Percentiles rank a stretch among this genome's conserved stretches.
These are phyloP conservation scores for Recurvirostra avosetta DNA, from an alignment of 2,113 vertebrate genomes.

Conservation along the genomic window DNA sequence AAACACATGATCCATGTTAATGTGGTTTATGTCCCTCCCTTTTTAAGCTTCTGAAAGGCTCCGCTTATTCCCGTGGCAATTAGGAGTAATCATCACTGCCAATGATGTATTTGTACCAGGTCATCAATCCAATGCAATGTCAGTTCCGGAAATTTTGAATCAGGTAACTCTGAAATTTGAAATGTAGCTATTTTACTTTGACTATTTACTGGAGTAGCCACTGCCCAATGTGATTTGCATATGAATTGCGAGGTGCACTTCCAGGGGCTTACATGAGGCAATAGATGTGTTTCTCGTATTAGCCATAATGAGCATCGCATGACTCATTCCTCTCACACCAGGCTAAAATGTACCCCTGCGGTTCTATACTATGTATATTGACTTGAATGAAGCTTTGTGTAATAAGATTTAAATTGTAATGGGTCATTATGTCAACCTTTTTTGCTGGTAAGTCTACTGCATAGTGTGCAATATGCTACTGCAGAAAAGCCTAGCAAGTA, in stretches of 20 bases:
- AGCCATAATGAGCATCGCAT: neutral
- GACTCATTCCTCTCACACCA: slow-evolving; percentile 3
- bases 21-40: neutral
- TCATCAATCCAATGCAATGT: neutral
- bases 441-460: neutral
- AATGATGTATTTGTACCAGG: neutral
- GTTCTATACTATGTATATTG: neutral
- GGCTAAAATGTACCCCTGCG: neutral
- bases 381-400: slow-evolving; percentile 37
- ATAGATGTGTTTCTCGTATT: neutral
- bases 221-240: neutral
- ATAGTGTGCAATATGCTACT: neutral
- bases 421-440: slow-evolving; percentile 14
- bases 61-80: neutral
- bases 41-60: neutral
- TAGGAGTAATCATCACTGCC: neutral
- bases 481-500: neutral
- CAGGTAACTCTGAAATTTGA: neutral
- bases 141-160: neutral
- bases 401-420: slow-evolving; percentile 57
- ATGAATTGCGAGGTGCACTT: neutral
- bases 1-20: neutral
- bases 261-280: neutral
- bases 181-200: neutral
- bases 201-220: neutral